Evolutionary conservation across 2,888 invertebrate species (phyloP), one percentile per base, ranked within the genome.

Genomic region (Andrena minutula): DNA sequence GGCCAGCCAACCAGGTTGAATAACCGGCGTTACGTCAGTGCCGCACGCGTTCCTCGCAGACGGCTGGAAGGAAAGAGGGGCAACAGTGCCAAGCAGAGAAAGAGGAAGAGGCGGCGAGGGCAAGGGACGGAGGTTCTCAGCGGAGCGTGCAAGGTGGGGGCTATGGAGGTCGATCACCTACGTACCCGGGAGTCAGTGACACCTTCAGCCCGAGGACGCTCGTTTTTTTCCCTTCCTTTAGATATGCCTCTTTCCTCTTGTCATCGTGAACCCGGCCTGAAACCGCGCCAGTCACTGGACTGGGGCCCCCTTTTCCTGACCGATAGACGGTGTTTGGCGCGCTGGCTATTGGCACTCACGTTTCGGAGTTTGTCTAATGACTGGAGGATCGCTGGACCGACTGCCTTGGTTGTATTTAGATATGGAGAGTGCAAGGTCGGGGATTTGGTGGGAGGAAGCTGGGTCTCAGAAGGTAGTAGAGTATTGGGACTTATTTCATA

Each of bases 161-260:
- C 89, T 90, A 92, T 92, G 91, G 93, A 94, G 94, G 93, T 94
- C 94, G 94, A 94, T 94, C 94, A 94, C 94, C 94, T 93, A 94
- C 91, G 93, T 89, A 90, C 56, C 23, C 92, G 90, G 91, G 93
- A 93, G 93, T 93, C 94, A 94, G 93, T 94, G 94, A 94, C 94
- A 94, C 93, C 93, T 93, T 88, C 88, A 28, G 82, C 84, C 72
- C 88, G 87, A 86, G 87, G 90, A 90, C 89, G 89, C 76, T 86
- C 85, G 81, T 87, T 89, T 86, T 85, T 61, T 47, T 72, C 72
- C 71, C 53, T 47, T 58, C 26, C 64, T 20, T 68, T 32, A 41
- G 26, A 20, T 75, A 32, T 12, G 16, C 20, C 53, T 23, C 41
- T 65, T 58, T 28, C 47, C 41, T 75, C 41, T 68, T 32, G 64